Evolutionary conservation across 2,113 vertebrate genomes (phyloP).

Genomic region (Ciconia maguari): DNA sequence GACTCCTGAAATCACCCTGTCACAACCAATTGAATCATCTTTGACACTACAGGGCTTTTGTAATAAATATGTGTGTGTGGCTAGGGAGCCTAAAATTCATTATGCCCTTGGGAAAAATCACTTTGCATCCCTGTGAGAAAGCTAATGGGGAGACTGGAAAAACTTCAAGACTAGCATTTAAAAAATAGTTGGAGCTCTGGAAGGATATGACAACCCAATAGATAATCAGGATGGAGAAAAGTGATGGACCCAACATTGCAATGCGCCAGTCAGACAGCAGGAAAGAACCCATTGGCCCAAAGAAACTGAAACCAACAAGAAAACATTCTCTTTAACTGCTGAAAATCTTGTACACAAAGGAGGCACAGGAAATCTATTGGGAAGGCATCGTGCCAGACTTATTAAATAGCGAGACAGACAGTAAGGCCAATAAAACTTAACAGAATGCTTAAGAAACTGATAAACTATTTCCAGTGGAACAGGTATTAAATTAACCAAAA

Average conservation of each 20-base stretch:
- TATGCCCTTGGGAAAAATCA: not conserved
- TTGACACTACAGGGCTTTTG: not conserved
- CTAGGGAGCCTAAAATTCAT: not conserved
- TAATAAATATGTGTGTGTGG: not conserved
- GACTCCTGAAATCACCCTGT: not conserved
- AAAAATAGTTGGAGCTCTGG: not conserved
- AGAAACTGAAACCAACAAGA: slow-evolving; percentile 19
- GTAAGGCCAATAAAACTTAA: slow-evolving; percentile 41
- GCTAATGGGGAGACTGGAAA: not conserved
- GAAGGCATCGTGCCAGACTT: not conserved
- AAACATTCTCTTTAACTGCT: not conserved
- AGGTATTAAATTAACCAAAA: slow-evolving; percentile 40
- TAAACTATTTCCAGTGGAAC: slow-evolving; percentile 21
- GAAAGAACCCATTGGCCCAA: not conserved
- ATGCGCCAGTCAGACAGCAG: not conserved
- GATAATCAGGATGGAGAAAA: not conserved
- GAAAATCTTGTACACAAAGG: not conserved
- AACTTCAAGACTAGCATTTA: not conserved
- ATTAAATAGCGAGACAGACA: slow-evolving; percentile 39
- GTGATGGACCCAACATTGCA: accelerated
- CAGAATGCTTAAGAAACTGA: slow-evolving; percentile 20
- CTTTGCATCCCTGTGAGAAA: not conserved
- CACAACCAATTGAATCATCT: not conserved
- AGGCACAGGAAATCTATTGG: slow-evolving; percentile 16
- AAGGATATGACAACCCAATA: not conserved